These are phyloP conservation scores for Hemitrygon akajei DNA, from an alignment of 2,797 vertebrate species.

Conservation along the genomic window DNA sequence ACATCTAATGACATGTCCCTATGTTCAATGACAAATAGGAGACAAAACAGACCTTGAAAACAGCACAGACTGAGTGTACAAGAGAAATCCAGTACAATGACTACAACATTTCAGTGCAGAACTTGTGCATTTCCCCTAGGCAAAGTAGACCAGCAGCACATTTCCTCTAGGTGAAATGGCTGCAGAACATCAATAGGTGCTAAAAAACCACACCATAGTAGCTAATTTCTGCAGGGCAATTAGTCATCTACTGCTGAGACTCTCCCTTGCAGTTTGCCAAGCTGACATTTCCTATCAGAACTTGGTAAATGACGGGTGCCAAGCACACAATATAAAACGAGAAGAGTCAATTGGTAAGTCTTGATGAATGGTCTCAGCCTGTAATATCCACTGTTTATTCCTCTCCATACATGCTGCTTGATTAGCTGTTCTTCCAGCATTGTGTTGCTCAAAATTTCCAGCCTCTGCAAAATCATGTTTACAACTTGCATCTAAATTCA, in stretches of 20 bases:
- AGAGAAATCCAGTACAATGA: not conserved
- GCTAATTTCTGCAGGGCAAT: slow-evolving; percentile 26
- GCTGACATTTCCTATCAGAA: not conserved
- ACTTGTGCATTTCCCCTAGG: not conserved
- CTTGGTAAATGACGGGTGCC: not conserved
- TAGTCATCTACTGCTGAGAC: not conserved
- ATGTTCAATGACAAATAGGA: slow-evolving; percentile 58
- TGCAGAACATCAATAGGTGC: slow-evolving; percentile 19
- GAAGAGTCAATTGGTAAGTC: too few relatives aligned
- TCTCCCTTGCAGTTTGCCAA: not conserved
- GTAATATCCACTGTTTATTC: too few relatives aligned
- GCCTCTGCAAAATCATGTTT: too few relatives aligned
- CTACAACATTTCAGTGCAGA: not conserved
- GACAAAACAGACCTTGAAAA: slow-evolving; percentile 42
- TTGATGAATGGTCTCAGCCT: too few relatives aligned
- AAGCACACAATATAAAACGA: not conserved
- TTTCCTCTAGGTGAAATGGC: not conserved
- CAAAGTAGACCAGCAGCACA: not conserved
- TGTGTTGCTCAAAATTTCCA: too few relatives aligned
- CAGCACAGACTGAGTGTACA: not conserved
- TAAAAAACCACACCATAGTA: slow-evolving; percentile 28
- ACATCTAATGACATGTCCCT: slow-evolving; percentile 65
- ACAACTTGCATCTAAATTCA: not conserved
- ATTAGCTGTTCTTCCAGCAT: too few relatives aligned
- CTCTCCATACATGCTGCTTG: too few relatives aligned